Evolutionary conservation across 2,888 invertebrate genomes (phyloP).

Genomic region (Stenichneumon culpator): DNA sequence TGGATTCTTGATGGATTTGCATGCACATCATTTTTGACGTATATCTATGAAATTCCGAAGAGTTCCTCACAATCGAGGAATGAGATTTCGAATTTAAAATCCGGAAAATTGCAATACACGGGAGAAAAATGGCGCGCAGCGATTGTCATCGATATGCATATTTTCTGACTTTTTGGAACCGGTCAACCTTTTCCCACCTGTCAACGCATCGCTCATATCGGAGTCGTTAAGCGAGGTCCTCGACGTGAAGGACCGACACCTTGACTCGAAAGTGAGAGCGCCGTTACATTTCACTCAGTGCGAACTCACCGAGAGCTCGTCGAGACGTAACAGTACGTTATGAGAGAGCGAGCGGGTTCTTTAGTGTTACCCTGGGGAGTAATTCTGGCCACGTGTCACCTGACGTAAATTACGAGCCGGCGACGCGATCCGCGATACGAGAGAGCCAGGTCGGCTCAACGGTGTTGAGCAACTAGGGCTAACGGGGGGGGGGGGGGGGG

Average conservation of each 20-base stretch:
- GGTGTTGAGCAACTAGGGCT: constrained; percentile 54
- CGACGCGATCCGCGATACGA: constrained; percentile 68
- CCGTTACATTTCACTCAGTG: too few species aligned
- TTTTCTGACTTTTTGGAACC: constrained; percentile 7
- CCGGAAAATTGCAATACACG: not conserved
- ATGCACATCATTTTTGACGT: not conserved
- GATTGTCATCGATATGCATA: not conserved
- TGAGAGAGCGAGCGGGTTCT: constrained; percentile 59
- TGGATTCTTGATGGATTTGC: not conserved
- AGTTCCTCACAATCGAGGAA: not conserved
- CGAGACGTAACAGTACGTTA: constrained; percentile 31
- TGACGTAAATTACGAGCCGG: constrained; percentile 71
- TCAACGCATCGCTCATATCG: not conserved
- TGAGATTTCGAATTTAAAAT: not conserved
- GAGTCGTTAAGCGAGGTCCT: not conserved
- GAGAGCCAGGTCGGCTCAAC: constrained; percentile 29
- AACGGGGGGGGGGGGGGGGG: constrained; percentile 64
- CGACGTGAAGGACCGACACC: too few species aligned
- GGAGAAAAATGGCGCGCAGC: not conserved
- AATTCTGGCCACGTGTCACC: constrained; percentile 69
- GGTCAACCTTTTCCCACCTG: not conserved
- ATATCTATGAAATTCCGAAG: not conserved
- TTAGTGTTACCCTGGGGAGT: constrained; percentile 68
- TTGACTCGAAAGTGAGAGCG: not conserved
- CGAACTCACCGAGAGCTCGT: too few species aligned